phyloP scores from a whole-genome alignment of 1,140 invertebrate species.

The Pseudobourletiella spinata region DNA sequence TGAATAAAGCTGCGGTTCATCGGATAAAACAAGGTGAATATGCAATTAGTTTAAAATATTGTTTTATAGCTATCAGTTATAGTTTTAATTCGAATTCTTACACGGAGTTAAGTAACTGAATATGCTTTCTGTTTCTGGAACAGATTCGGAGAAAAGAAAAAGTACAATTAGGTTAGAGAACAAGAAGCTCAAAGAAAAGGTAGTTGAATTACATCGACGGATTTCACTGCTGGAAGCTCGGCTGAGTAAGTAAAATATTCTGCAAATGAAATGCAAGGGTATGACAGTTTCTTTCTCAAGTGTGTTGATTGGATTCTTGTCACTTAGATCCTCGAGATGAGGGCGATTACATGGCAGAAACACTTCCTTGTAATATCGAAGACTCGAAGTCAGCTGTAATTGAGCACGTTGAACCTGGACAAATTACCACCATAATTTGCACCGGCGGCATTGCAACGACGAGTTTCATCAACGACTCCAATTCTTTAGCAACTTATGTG shows the following conservation, averaged over 20 bases:
- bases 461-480: background rate
- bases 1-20: conserved; percentile 32
- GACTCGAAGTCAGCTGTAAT: background rate
- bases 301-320: background rate
- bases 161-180: conserved; percentile 25
- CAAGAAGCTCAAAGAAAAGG: conserved; percentile 20
- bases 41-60: background rate
- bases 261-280: too few species aligned
- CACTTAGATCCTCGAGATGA: background rate
- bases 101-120: too few species aligned
- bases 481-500: background rate
- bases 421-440: background rate
- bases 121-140: conserved; percentile 3
- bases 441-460: background rate
- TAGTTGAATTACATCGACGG: conserved; percentile 14
- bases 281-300: background rate
- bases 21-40: conserved; percentile 27
- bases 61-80: background rate
- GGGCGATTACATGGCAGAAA: background rate
- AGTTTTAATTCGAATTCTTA: background rate
- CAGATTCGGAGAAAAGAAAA: conserved; percentile 21
- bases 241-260: background rate
- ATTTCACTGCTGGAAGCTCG: conserved; percentile 4
- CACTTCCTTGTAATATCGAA: background rate
- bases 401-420: background rate